These are phyloP conservation scores for Xylota sylvarum DNA, from an alignment of 2,888 invertebrate species.

Conservation along the genomic window DNA sequence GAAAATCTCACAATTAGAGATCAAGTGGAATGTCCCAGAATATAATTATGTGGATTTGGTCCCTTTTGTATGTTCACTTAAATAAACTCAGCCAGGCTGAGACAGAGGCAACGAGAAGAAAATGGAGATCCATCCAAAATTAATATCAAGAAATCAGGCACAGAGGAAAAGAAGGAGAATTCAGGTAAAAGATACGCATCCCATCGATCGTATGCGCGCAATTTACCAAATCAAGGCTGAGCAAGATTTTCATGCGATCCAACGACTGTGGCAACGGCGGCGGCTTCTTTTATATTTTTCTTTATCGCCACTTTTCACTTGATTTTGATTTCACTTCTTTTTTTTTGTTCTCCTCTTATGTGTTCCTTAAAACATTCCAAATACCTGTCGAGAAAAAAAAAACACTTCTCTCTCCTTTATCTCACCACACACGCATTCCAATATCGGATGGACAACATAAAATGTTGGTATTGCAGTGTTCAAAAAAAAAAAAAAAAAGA, in stretches of 20 bases:
- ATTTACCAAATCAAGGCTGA: constrained; percentile 72
- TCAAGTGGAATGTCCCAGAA: constrained; percentile 59
- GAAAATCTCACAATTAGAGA: constrained; percentile 63
- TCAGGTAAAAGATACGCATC: constrained; percentile 69
- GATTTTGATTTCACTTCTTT: constrained; percentile 73
- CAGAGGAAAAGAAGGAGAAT: constrained; percentile 39
- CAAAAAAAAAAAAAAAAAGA: constrained; percentile 12
- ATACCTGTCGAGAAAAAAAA: constrained; percentile 54
- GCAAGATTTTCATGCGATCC: constrained; percentile 67
- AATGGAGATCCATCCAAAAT: constrained; percentile 35
- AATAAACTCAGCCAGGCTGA: constrained; percentile 11
- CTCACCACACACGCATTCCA: constrained; percentile 37
- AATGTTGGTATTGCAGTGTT: constrained; percentile 17
- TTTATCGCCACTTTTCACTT: constrained; percentile 73
- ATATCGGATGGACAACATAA: constrained; percentile 30
- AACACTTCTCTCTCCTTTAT: constrained; percentile 37
- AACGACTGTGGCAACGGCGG: constrained; percentile 53
- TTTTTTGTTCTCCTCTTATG: constrained; percentile 40
- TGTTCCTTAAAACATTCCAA: constrained; percentile 59
- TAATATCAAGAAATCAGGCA: constrained; percentile 44
- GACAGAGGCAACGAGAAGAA: constrained; percentile 6
- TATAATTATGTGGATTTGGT: constrained; percentile 43
- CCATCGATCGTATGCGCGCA: constrained; percentile 64
- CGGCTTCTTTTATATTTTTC: constrained; percentile 71
- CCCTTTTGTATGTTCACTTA: constrained; percentile 34